These are phyloP conservation scores for Chiridota heheva DNA, from an alignment of 35 echinoderm and acorn worm genomes.

Conservation along the genomic window DNA sequence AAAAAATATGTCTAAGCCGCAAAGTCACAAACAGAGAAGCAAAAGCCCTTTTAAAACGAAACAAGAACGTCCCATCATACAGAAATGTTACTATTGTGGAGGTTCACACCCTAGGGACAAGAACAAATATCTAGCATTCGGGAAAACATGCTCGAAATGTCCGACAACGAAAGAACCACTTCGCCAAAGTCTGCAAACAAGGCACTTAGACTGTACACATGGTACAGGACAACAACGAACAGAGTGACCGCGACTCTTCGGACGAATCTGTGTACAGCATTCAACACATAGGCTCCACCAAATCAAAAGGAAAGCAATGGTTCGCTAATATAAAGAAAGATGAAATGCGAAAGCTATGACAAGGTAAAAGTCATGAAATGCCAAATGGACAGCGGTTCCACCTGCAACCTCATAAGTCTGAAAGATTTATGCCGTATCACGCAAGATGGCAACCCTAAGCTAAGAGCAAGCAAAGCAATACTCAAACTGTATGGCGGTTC, in stretches of 20 bases:
- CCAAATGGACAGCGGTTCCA: neutral
- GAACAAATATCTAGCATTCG: constrained; percentile 9
- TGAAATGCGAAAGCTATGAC: no score
- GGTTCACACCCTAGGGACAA: neutral
- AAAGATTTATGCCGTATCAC: neutral
- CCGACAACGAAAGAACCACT: neutral
- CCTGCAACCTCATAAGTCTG: neutral
- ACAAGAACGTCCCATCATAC: neutral
- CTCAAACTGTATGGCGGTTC: neutral
- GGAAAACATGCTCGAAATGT: constrained; percentile 17
- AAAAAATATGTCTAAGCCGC: neutral
- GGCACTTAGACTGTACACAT: no score
- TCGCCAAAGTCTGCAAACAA: neutral
- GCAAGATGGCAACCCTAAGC: neutral
- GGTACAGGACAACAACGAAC: no score
- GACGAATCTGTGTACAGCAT: no score
- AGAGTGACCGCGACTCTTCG: no score
- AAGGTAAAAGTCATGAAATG: no score
- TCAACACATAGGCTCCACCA: no score
- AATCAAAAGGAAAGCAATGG: no score
- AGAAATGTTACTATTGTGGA: constrained; percentile 14
- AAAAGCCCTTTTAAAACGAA: neutral
- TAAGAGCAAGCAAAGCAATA: neutral
- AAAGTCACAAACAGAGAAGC: neutral
- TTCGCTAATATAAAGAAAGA: no score